phyloP scores from a whole-genome alignment of 1,140 invertebrate genomes.

The Muscidifurax raptorellus region DNA sequence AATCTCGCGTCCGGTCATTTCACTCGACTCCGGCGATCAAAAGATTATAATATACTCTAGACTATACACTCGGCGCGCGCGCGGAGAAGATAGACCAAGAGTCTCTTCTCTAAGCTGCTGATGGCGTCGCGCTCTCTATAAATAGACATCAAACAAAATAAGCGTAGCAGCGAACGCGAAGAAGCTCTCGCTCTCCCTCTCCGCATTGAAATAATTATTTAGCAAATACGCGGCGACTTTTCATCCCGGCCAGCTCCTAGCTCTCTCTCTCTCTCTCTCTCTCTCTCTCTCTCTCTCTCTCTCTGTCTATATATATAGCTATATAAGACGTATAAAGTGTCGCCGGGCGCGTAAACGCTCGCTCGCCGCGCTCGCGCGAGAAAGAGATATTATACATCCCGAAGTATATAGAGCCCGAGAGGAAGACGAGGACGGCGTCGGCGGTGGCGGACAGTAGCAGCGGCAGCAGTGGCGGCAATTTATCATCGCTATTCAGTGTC shows the following conservation, averaged over 20 bases:
- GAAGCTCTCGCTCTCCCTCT: neutral
- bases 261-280: too few relatives aligned
- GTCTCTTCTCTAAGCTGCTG: neutral
- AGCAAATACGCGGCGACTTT: constrained; percentile 36
- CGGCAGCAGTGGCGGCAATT: constrained; percentile 31
- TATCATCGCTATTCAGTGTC: constrained; percentile 55
- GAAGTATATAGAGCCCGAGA: neutral
- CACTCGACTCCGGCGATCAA: neutral
- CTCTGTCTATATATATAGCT: too few relatives aligned
- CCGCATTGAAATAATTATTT: constrained; percentile 48
- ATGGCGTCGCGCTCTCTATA: neutral
- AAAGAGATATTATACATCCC: constrained; percentile 14
- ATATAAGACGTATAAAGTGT: constrained; percentile 25
- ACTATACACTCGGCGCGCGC: neutral
- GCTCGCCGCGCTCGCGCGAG: constrained; percentile 1
- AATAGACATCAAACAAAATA: constrained; percentile 2
- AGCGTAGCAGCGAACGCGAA: neutral
- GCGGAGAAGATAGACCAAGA: neutral
- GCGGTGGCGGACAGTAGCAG: neutral
- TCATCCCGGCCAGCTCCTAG: neutral
- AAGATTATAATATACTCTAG: neutral
- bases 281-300: too few relatives aligned
- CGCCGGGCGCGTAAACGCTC: neutral
- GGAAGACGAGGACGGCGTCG: neutral
- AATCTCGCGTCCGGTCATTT: neutral